Evolutionary conservation across 2,888 invertebrate species (phyloP), one percentile per base, ranked within the genome.

Genomic region (Eubasilissa splendida): DNA sequence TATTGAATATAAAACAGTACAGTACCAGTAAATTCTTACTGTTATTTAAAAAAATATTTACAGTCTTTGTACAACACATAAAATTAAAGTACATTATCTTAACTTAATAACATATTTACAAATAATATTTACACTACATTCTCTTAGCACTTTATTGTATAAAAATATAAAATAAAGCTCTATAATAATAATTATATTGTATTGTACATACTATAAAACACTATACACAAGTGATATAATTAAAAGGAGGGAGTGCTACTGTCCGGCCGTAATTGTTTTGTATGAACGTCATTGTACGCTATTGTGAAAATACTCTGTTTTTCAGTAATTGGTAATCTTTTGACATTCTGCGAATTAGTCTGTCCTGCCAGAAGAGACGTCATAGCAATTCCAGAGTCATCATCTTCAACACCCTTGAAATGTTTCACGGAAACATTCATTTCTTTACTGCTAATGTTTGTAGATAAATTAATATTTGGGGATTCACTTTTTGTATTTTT

Each of bases 301-400:
- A 97, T 97, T 8, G 96, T 96, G 86, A 97, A 97, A 52, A 97
- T 94, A 86, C 97, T 97, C 87, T 97, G 97, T 89, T 97, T 97
- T 86, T 97, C 96, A 4, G 94, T 93, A 82, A 94, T 94, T 22
- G 93, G 92, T 85, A 94, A 91, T 83, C 93, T 90, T 83, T 92
- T 92, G 9, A 92, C 91, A 85, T 92, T 91, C 82, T 91, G 91
- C 3, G 65, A 53, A 22, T 77, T 82, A 70, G 90, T 88, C 81
- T 92, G 89, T 84, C 90, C 90, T 63, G 87, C 87, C 82, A 90
- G 86, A 22, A 90, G 80, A 0, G 92, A 92, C 75, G 94, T 93
- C 90, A 96, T 93, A 8, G 94, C 94, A 84, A 95, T 95, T 0
- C 95, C 95, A 0, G 96, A 95, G 86, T 96, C 96, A 85, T 95